A percentile compares a stretch with the other conserved stretches of the same genome.
phyloP scores from a whole-genome alignment of 2,888 invertebrate genomes.

The Unio pictorum region DNA sequence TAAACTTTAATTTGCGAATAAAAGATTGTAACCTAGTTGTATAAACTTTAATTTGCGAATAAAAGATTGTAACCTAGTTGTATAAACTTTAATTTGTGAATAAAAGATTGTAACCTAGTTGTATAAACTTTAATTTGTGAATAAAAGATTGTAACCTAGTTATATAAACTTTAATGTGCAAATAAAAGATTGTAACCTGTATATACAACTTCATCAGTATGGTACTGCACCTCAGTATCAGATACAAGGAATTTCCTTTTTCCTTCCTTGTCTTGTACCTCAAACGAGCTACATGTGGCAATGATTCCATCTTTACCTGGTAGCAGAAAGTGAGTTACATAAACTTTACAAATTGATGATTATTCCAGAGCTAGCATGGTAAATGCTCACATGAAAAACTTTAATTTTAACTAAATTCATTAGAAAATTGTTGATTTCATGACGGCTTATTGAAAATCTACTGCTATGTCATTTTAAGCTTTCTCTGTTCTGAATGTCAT shows the following conservation, averaged over 20 bases:
- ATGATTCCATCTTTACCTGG: constrained; percentile 46
- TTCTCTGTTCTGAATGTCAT: too few relatives aligned
- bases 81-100: too few relatives aligned
- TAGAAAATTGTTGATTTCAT: too few relatives aligned
- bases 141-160: constrained; percentile 12
- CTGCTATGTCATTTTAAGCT: too few relatives aligned
- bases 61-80: too few relatives aligned
- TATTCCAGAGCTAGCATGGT: too few relatives aligned
- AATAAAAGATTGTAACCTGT: constrained; percentile 35
- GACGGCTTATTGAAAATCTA: too few relatives aligned
- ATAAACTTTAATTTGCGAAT: constrained; percentile 12
- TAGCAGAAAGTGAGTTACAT: constrained; percentile 2
- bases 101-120: constrained; percentile 29
- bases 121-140: too few relatives aligned
- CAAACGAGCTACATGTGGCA: constrained; percentile 47
- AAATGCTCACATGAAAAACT: too few relatives aligned
- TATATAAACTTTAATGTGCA: too few relatives aligned
- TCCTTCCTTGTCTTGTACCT: constrained; percentile 46
- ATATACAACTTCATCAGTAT: constrained; percentile 44
- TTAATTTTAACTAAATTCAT: too few relatives aligned
- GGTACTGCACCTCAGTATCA: constrained; percentile 38
- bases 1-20: constrained; percentile 11
- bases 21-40: constrained; percentile 5
- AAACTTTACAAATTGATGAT: too few relatives aligned
- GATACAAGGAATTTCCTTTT: constrained; percentile 40